Evolutionary conservation across 2,113 vertebrate genomes (phyloP), one percentile per base, ranked within the genome.

Genomic region (Rhinogobius similis): DNA sequence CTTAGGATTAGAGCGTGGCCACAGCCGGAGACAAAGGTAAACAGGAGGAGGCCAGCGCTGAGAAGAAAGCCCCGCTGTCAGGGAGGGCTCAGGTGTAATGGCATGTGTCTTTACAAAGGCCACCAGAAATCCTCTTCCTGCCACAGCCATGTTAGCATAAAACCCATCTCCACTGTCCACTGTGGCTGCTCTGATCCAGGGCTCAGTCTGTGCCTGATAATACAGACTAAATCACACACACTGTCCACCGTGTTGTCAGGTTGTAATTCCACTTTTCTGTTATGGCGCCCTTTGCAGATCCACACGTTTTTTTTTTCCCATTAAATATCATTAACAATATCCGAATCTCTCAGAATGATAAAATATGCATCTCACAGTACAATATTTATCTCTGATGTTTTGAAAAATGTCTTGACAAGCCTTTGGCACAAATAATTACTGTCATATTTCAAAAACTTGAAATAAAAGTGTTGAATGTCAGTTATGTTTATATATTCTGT

Each of bases 31-130:
- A 69, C 80, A 83, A 78, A 82, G 62, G 83, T 84, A 82, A 78
- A 86, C 44, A 83, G 68, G 36, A 36, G 67, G 77, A 61, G 72
- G 8, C 0, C 58, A 64, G 69, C 39, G 41, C 26, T 41, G 20
- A 43, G 26, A 52, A 46, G 70, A 39, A 41, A 41, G 69, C 56
- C 3, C 10, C 21, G 64, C 38, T 67, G 63, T 64, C 13, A 4
- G 70, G 63, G 53, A 38, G 62, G 59, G 56, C 70, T 78, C 55
- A 67, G 9, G 11, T 4, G 75, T 78, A 87, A 77, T 71, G 73
- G 67, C 75, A 83, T 84, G 70, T 68, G 74, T 83, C 75, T 70
- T 63, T 66, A 82, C 75, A 83, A 77, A 82, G 44, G 61, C 48
- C 27, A 21, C 56, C 56, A 73, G 65, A 79, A 84, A 84, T 77